These are phyloP conservation scores for Lepetodrilus schrolli DNA, from an alignment of 2,888 invertebrate species.

Conservation along the genomic window DNA sequence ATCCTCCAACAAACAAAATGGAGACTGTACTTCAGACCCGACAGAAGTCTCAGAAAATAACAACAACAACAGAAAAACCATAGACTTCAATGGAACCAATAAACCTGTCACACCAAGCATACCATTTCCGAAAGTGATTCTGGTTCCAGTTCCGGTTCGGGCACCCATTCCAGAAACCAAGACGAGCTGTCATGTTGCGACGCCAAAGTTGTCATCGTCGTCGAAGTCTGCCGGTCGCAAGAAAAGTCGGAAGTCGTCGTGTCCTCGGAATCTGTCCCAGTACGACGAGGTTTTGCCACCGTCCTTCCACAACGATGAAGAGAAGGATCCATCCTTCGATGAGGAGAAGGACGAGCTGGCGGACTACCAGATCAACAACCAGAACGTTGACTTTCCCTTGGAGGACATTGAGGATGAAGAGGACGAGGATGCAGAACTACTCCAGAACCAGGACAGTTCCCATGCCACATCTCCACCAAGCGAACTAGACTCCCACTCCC, in stretches of 20 bases:
- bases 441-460: slow-evolving; percentile 3
- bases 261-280: slow-evolving; percentile 82
- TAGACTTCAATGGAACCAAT: slow-evolving; percentile 22
- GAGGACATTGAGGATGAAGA: slow-evolving; percentile 37
- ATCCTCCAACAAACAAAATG: neutral
- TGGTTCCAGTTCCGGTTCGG: neutral
- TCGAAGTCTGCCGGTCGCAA: slow-evolving; percentile 20
- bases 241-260: slow-evolving; percentile 79
- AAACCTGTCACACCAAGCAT: neutral
- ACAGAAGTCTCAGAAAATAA: slow-evolving; percentile 1
- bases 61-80: slow-evolving; percentile 31
- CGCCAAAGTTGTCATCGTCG: neutral
- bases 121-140: too few relatives aligned
- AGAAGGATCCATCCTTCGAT: slow-evolving; percentile 45
- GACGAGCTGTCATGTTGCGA: neutral
- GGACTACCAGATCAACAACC: slow-evolving; percentile 62
- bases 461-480: slow-evolving; percentile 18
- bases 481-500: slow-evolving; percentile 16
- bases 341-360: slow-evolving; percentile 63
- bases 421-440: neutral
- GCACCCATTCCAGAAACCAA: neutral
- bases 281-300: slow-evolving; percentile 39
- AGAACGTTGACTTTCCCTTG: slow-evolving; percentile 57
- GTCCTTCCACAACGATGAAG: too few relatives aligned
- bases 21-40: neutral